Percentiles rank a stretch among this genome's conserved stretches.
phyloP scores from a whole-genome alignment of 2,888 invertebrate genomes.

The Syrphus vitripennis region DNA sequence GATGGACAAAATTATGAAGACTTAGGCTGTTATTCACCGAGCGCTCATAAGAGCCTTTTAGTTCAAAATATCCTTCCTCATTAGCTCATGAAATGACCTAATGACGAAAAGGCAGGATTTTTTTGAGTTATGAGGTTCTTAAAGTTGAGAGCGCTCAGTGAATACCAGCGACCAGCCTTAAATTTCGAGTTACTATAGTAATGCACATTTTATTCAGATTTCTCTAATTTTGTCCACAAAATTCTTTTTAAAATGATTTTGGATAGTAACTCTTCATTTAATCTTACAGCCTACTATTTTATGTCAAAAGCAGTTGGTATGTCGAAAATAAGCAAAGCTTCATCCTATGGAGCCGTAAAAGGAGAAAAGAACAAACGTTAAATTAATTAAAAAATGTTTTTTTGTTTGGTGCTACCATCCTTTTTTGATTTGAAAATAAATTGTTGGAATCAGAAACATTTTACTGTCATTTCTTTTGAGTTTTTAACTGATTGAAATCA shows the following conservation, averaged over 20 bases:
- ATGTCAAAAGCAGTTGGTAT: conserved; percentile 91
- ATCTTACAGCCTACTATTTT: conserved; percentile 86
- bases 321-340: conserved; percentile 92
- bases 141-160: too few relatives aligned
- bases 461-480: too few relatives aligned
- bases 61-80: too few relatives aligned
- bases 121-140: too few relatives aligned
- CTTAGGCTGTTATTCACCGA: too few relatives aligned
- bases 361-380: conserved; percentile 74
- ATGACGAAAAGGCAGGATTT: too few relatives aligned
- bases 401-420: conserved; percentile 38
- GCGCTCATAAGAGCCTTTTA: too few relatives aligned
- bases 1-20: not conserved
- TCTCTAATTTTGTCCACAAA: not conserved
- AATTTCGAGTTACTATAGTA: too few relatives aligned
- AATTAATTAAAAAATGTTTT: conserved; percentile 21
- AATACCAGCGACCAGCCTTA: too few relatives aligned
- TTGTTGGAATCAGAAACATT: conserved; percentile 25
- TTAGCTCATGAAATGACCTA: too few relatives aligned
- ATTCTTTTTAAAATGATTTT: conserved; percentile 10
- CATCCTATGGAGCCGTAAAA: conserved; percentile 86
- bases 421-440: conserved; percentile 40
- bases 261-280: not conserved
- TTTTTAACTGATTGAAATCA: too few relatives aligned
- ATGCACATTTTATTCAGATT: too few relatives aligned